Evolutionary conservation across 1,140 invertebrate genomes (phyloP).

Genomic region (Dendroctonus valens): DNA sequence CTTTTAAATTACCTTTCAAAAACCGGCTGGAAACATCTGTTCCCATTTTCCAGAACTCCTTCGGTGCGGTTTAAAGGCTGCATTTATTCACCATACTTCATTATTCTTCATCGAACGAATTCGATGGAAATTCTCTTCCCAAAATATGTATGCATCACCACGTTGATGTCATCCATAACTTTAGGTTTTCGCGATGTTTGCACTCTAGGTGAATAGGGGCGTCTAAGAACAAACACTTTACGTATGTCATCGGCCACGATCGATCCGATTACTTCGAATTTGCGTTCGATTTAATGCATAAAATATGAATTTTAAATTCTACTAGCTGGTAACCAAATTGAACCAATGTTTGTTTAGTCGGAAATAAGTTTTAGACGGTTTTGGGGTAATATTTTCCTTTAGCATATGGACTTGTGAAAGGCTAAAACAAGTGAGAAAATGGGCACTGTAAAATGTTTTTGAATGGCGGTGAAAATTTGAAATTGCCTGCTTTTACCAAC

Average conservation of each 20-base stretch:
- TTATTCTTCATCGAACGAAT: slow-evolving; percentile 23
- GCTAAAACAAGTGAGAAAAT: no score
- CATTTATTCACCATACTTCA: slow-evolving; percentile 19
- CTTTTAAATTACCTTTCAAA: slow-evolving; percentile 9
- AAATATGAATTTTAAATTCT: slow-evolving; percentile 14
- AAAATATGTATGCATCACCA: slow-evolving; percentile 24
- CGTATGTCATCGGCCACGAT: slow-evolving; percentile 17
- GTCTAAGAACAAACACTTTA: slow-evolving; percentile 23
- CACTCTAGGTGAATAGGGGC: slow-evolving; percentile 6
- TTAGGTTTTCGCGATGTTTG: slow-evolving; percentile 25
- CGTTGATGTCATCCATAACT: slow-evolving; percentile 25
- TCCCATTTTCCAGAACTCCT: slow-evolving; percentile 9
- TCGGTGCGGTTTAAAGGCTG: slow-evolving; percentile 9
- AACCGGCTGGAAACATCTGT: slow-evolving; percentile 12
- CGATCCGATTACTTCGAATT: slow-evolving; percentile 14
- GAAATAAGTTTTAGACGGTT: no score
- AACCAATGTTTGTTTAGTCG: no score
- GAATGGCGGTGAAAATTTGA: no score
- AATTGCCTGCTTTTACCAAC: background rate
- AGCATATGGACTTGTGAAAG: no score
- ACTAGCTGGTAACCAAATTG: slow-evolving; percentile 2
- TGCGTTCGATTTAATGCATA: slow-evolving; percentile 7
- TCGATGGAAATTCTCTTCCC: slow-evolving; percentile 8
- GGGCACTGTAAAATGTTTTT: no score
- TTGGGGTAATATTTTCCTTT: no score